Evolutionary conservation across 2,888 invertebrate genomes (phyloP), one percentile per base, ranked within the genome.

Genomic region (Polietes domitor): DNA sequence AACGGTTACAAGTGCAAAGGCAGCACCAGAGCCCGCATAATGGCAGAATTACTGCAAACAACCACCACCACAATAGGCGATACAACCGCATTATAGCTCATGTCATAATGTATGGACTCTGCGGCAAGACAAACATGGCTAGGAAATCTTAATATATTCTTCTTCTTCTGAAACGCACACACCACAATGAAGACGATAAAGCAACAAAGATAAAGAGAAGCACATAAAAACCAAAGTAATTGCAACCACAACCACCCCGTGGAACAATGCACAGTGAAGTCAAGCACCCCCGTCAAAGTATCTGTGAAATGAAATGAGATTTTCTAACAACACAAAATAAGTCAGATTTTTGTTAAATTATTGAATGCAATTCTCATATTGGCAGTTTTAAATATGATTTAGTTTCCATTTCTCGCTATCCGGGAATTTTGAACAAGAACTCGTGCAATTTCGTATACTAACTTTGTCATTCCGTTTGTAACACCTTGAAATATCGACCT

Each of bases 11-110:
- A 84, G 80, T 87, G 80, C 78, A 26, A 81, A 78, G 80, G 84
- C 87, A 86, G 86, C 86, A 88, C 85, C 26, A 47, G 43, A 53
- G 58, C 50, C 50, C 53, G 21, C 28, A 53, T 88, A 86, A 86
- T 84, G 86, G 85, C 85, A 83, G 86, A 85, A 87, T 41, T 43
- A 43, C 19, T 19, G 12, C 65, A 77, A 78, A 75, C 70, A 61
- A 53, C 81, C 72, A 73, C 76, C 76, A 65, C 63, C 79, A 47
- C 75, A 61, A 50, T n/a, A 17, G 17, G 50, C 6, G 19, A 19
- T 17, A 32, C 24, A 79, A 79, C 84, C 84, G 61, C 81, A 76
- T 43, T 43, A 15, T 24, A 68, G 55, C 37, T 53, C n/a, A 74
- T n/a, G 9, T 55, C 78, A 50, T 37, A 68, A 9, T n/a, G 19